Conservation (phyloP, 2,888 invertebrate genomes). For the Didymodactylos carnosus region DNA sequence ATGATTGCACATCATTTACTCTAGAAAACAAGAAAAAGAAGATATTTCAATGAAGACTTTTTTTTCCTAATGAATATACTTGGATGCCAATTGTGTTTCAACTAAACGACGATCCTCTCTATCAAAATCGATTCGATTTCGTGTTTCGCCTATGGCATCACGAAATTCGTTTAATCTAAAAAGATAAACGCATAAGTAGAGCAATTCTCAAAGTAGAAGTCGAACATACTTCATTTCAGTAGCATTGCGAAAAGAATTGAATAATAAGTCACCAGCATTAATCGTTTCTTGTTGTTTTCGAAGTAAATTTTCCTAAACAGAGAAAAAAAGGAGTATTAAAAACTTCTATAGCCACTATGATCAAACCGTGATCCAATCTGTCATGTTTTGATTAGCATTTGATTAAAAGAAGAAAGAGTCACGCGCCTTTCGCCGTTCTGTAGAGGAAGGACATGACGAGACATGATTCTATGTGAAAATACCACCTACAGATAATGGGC, state of each 20-base stretch:
- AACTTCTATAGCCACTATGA: too few relatives aligned
- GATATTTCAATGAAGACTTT: not conserved
- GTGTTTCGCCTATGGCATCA: slow-evolving; percentile 1
- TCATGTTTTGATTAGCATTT: too few relatives aligned
- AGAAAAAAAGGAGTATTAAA: not conserved
- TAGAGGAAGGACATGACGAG: too few relatives aligned
- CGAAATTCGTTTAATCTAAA: slow-evolving; percentile 3
- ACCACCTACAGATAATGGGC: too few relatives aligned
- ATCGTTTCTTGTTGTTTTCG: not conserved
- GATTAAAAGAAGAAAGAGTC: too few relatives aligned
- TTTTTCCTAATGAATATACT: not conserved
- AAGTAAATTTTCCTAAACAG: not conserved
- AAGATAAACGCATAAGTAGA: not conserved
- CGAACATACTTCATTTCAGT: not conserved
- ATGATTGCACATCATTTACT: slow-evolving; percentile 18
- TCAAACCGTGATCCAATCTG: too few relatives aligned
- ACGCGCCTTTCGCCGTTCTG: too few relatives aligned
- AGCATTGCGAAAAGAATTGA: not conserved
- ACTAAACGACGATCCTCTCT: not conserved
- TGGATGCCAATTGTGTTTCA: not conserved
- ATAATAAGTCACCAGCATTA: not conserved
- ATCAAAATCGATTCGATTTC: slow-evolving; percentile 1
- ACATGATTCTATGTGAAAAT: too few relatives aligned
- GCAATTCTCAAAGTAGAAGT: not conserved
- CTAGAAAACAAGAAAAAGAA: slow-evolving; percentile 5